A percentile compares a stretch with the other conserved stretches of the same genome.
These are phyloP conservation scores for Cololabis saira DNA, from an alignment of 2,113 vertebrate genomes.

Conservation along the genomic window DNA sequence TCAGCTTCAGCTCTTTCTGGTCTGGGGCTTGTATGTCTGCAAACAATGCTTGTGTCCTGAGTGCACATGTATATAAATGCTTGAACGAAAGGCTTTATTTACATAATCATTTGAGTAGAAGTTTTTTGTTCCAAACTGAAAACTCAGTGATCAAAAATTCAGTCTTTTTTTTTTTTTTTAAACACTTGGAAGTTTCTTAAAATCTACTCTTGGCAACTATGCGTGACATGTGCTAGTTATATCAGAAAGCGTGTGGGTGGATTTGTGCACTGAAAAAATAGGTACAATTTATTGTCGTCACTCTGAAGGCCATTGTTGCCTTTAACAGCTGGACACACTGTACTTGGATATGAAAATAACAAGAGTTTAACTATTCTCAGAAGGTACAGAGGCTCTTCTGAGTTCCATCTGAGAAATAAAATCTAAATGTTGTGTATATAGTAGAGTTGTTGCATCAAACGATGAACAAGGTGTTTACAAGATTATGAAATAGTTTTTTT, in stretches of 20 bases:
- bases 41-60: conserved; percentile 26
- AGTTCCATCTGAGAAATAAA: neutral
- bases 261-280: conserved; percentile 54
- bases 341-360: conserved; percentile 34
- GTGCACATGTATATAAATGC: conserved; percentile 34
- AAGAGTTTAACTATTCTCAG: conserved; percentile 42
- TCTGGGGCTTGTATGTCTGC: conserved; percentile 35
- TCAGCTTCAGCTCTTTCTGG: conserved; percentile 41
- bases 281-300: conserved; percentile 44
- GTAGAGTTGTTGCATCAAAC: conserved; percentile 24
- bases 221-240: conserved; percentile 38
- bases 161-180: conserved; percentile 18
- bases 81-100: conserved; percentile 43
- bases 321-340: conserved; percentile 26
- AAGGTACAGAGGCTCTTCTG: conserved; percentile 14
- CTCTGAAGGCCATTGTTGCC: conserved; percentile 26
- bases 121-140: conserved; percentile 54
- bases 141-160: conserved; percentile 54
- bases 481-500: conserved; percentile 59
- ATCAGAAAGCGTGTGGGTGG: conserved; percentile 23
- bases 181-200: conserved; percentile 22
- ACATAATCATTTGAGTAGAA: conserved; percentile 29
- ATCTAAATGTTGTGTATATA: conserved; percentile 59
- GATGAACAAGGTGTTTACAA: conserved; percentile 63
- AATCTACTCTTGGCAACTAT: conserved; percentile 28